These are phyloP conservation scores for Masticophis lateralis DNA, from an alignment of 2,797 vertebrate species.

Conservation along the genomic window DNA sequence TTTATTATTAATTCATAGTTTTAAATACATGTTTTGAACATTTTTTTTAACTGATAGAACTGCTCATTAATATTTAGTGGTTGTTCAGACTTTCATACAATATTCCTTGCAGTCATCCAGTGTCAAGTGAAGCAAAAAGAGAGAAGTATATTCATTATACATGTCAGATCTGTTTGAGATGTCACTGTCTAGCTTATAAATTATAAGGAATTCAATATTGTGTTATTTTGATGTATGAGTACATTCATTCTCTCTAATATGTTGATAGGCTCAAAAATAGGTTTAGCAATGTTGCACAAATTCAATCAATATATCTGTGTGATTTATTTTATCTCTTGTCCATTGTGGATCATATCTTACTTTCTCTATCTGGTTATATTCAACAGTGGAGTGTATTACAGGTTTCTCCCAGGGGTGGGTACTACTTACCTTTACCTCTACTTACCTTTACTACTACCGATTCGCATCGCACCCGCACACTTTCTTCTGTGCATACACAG, in stretches of 20 bases:
- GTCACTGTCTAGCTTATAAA: not conserved
- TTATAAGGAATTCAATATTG: not conserved
- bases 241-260: not conserved
- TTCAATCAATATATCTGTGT: not conserved
- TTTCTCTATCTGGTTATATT: not conserved
- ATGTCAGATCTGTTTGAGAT: not conserved
- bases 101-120: not conserved
- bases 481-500: too few species aligned
- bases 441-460: too few species aligned
- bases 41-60: not conserved
- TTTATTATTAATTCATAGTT: not conserved
- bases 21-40: not conserved
- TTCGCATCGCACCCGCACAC: too few species aligned
- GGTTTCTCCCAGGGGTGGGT: too few species aligned
- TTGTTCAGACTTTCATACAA: not conserved
- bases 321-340: not conserved
- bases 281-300: not conserved
- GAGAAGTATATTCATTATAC: not conserved
- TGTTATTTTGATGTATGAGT: not conserved
- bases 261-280: not conserved
- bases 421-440: too few species aligned
- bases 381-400: not conserved
- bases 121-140: not conserved
- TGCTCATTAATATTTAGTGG: not conserved
- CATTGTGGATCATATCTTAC: not conserved